Base-by-base conservation (phyloP, 2,113 vertebrate genomes). In the Bubalus kerabau region DNA sequence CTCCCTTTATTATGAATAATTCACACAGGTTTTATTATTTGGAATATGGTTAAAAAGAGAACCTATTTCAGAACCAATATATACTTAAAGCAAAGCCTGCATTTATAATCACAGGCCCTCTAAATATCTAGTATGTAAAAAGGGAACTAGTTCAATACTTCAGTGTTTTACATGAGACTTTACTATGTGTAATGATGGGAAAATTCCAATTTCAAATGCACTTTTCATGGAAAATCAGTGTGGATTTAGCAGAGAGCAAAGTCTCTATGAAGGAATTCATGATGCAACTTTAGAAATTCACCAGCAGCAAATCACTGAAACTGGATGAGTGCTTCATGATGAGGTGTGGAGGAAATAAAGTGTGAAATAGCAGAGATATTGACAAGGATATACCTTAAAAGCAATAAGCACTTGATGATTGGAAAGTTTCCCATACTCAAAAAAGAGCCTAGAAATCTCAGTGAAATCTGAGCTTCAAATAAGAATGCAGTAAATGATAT, bases 341-440 rank as follows among this genome's bases (percentile, higher is more conserved):
- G 87, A 95, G 32, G 28, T 62, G 43, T 86, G 81, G 54, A 97
- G 84, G 85, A 98, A 96, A 97, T 96, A 91, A 0, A 80, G 48
- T 96, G 95, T 96, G 94, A 98, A 98, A 97, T 90, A 94, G 43
- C 43, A 92, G 50, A 86, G 74, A 71, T 81, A 96, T 36, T 90
- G 88, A 96, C 95, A 84, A 90, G 60, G 46, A 82, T 87, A 86
- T 36, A 83, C 24, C 19, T 92, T 96, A 91, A 92, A 98, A 98
- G 90, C 87, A 95, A 90, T 90, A 94, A 96, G 36, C 76, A 80
- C 60, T 81, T 62, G 67, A 54, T 87, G 52, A 97, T 15, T 91
- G 95, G 82, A 96, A 97, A 86, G 11, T 90, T 96, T 87, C 54
- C 85, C 21, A 74, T 43, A 95, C 23, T 96, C 81, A 88, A 43